Percentiles rank a stretch among this genome's conserved stretches.
Conservation (phyloP, 2,888 invertebrate species). For the Lycia hirtaria region DNA sequence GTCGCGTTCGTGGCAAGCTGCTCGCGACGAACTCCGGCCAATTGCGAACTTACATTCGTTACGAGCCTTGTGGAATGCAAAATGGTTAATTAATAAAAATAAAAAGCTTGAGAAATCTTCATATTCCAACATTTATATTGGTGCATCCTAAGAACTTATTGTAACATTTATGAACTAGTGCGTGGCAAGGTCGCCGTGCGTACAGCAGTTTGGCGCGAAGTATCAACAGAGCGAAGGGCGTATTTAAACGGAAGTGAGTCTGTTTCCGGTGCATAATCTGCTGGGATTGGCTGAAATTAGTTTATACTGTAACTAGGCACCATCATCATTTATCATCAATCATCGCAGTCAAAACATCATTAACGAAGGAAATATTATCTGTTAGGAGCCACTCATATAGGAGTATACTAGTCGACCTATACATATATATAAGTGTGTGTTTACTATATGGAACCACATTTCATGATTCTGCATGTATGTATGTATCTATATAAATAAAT, state of each 20-base stretch:
- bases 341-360: neutral
- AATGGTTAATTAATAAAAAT: no score
- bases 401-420: no score
- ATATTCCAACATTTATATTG: constrained; percentile 22
- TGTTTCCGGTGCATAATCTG: constrained; percentile 28
- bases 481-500: no score
- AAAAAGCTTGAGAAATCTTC: neutral
- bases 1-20: no score
- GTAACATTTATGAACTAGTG: constrained; percentile 44
- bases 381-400: no score
- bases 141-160: neutral
- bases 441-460: no score
- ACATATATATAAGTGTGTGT: no score
- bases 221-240: constrained; percentile 74
- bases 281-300: constrained; percentile 25
- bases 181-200: constrained; percentile 62
- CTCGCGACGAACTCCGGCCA: no score
- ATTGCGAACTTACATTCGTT: no score
- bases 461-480: no score
- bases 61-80: no score
- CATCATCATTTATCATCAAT: constrained; percentile 14
- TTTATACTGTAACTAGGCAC: constrained; percentile 36
- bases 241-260: constrained; percentile 82
- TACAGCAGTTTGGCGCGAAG: constrained; percentile 73
- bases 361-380: no score